phyloP scores from a whole-genome alignment of 2,888 invertebrate species.

The Oscheius sp. region DNA sequence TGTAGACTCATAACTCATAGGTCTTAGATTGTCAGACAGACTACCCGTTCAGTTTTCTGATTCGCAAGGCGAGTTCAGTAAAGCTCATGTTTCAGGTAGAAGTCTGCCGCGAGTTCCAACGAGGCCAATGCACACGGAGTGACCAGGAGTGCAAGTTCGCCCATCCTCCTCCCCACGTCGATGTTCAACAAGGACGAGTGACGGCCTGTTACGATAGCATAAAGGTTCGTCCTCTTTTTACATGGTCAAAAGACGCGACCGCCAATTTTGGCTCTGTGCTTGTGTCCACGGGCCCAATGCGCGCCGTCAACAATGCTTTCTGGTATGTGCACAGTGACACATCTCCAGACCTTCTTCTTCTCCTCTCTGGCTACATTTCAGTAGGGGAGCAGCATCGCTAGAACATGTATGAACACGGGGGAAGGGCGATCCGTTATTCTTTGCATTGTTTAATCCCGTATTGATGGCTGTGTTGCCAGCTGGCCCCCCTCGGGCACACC shows the following conservation, averaged over 20 bases:
- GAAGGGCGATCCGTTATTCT: slow-evolving; percentile 37
- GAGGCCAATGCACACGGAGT: slow-evolving; percentile 98
- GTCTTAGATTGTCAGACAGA: too few species aligned
- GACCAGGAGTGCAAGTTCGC: slow-evolving; percentile 99
- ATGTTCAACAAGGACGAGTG: slow-evolving; percentile 99
- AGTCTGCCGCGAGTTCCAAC: slow-evolving; percentile 96
- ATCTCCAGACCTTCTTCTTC: neutral
- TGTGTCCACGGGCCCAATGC: neutral
- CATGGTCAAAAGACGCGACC: neutral
- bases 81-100: slow-evolving; percentile 79
- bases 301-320: slow-evolving; percentile 16
- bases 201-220: slow-evolving; percentile 99
- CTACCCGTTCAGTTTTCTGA: too few species aligned
- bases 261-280: neutral
- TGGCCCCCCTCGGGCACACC: slow-evolving; percentile 24
- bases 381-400: too few species aligned
- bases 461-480: slow-evolving; percentile 42
- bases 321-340: slow-evolving; percentile 24
- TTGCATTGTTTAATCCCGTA: slow-evolving; percentile 44
- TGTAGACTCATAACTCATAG: too few species aligned
- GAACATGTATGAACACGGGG: slow-evolving; percentile 14
- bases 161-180: slow-evolving; percentile 98
- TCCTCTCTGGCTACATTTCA: neutral
- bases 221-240: slow-evolving; percentile 83
- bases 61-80: too few species aligned